Evolutionary conservation across 2,888 invertebrate species (phyloP).

Genomic region (Panopea generosa): DNA sequence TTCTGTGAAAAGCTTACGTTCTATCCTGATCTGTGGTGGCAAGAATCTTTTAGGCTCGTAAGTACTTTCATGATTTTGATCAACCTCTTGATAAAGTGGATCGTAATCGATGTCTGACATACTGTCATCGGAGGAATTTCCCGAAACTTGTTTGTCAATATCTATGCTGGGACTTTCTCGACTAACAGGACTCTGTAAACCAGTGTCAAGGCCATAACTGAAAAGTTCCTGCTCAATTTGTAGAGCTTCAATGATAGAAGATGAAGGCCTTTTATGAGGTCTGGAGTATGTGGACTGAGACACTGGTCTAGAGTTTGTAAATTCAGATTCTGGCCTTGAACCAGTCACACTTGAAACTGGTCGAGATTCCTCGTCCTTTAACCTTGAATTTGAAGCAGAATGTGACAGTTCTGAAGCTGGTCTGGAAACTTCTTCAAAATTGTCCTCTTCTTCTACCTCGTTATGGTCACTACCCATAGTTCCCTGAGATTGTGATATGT

Average conservation of each 20-base stretch:
- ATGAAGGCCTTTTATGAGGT: constrained; percentile 74
- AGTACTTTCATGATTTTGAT: constrained; percentile 81
- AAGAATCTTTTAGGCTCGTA: constrained; percentile 74
- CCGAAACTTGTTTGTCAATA: constrained; percentile 60
- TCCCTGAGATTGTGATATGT: constrained; percentile 43
- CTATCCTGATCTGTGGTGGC: constrained; percentile 82
- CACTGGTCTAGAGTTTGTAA: constrained; percentile 56
- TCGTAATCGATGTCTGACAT: constrained; percentile 75
- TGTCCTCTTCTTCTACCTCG: constrained; percentile 28
- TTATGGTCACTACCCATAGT: constrained; percentile 11
- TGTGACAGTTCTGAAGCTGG: constrained; percentile 43
- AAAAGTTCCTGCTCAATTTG: constrained; percentile 64
- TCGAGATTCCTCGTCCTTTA: constrained; percentile 37
- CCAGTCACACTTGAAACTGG: constrained; percentile 59
- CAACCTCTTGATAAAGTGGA: constrained; percentile 80
- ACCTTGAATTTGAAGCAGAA: constrained; percentile 42
- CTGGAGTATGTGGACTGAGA: constrained; percentile 66
- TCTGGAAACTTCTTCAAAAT: constrained; percentile 26
- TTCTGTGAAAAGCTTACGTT: constrained; percentile 80
- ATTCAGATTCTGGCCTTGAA: constrained; percentile 63
- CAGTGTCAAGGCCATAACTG: constrained; percentile 47
- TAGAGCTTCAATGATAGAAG: constrained; percentile 73
- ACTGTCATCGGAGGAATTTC: constrained; percentile 71
- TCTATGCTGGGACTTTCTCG: constrained; percentile 60
- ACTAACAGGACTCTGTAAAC: constrained; percentile 8